Percentiles rank a stretch among this genome's conserved stretches.
phyloP scores from a whole-genome alignment of 1,140 invertebrate species.

The Drosophila paulistorum region DNA sequence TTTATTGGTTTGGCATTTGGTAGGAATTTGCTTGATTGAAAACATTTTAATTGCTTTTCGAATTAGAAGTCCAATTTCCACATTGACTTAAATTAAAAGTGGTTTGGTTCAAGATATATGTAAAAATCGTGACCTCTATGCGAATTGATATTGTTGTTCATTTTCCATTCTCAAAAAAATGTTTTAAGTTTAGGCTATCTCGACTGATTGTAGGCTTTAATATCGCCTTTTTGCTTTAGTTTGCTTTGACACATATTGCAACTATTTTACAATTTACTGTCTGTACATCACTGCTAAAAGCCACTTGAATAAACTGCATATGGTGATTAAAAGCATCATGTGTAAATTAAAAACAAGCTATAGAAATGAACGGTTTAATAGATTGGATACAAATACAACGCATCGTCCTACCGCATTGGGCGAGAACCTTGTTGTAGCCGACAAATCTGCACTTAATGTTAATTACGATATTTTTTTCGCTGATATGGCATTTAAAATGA shows the following conservation, averaged over 20 bases:
- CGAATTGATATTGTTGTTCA: too few relatives aligned
- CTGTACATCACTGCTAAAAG: background rate
- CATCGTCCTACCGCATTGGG: background rate
- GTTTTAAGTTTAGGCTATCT: background rate
- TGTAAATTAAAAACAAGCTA: constrained; percentile 7
- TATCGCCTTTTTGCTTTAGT: background rate
- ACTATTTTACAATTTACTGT: background rate
- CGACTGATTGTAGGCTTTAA: background rate
- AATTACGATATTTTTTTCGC: constrained; percentile 63
- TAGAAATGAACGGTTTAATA: background rate
- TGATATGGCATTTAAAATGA: constrained; percentile 62
- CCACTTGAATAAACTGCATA: constrained; percentile 4
- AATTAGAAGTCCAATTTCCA: too few relatives aligned
- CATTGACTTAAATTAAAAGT: too few relatives aligned
- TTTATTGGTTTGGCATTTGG: too few relatives aligned
- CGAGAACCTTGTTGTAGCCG: constrained; percentile 4
- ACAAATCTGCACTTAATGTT: constrained; percentile 76
- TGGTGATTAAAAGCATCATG: background rate
- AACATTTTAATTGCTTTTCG: too few relatives aligned
- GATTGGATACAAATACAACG: background rate
- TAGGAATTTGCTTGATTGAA: too few relatives aligned
- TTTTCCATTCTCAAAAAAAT: too few relatives aligned
- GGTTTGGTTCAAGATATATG: too few relatives aligned
- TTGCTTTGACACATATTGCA: background rate
- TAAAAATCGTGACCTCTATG: too few relatives aligned